These are phyloP conservation scores for Sebastes kiyomatsui DNA, from an alignment of 2,797 vertebrate genomes.

Conservation along the genomic window DNA sequence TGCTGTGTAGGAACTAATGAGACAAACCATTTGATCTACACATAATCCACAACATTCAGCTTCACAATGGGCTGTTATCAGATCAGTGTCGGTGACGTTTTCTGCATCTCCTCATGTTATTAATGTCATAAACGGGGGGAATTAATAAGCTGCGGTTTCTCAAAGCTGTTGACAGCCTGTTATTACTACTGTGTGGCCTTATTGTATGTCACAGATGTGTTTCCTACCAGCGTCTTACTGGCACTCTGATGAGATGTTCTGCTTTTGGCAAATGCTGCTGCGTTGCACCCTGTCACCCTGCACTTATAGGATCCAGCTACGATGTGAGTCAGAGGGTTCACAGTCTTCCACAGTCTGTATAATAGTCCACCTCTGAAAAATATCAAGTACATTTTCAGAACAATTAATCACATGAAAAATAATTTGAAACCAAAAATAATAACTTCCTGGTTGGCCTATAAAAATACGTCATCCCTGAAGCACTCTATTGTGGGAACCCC, in stretches of 20 bases:
- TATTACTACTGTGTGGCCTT: background rate
- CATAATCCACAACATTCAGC: background rate
- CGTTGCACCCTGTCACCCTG: background rate
- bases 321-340: background rate
- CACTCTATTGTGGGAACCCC: background rate
- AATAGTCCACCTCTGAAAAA: background rate
- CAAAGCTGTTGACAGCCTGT: background rate
- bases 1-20: background rate
- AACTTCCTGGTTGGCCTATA: too few species aligned
- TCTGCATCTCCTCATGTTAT: background rate
- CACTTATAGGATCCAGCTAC: background rate
- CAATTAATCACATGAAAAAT: too few species aligned
- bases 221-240: background rate
- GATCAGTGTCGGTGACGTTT: background rate
- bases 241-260: slow-evolving; percentile 11
- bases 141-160: slow-evolving; percentile 9
- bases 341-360: background rate
- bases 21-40: background rate
- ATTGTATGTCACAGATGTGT: slow-evolving; percentile 4
- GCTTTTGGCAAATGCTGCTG: background rate
- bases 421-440: fast-evolving
- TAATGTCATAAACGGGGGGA: background rate
- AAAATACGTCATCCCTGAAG: too few species aligned
- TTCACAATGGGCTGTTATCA: background rate
- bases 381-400: too few species aligned